A percentile compares a stretch with the other conserved stretches of the same genome.
Conservation (phyloP, 64 coral and sea anemone species). For the Pachyseris speciosa region DNA sequence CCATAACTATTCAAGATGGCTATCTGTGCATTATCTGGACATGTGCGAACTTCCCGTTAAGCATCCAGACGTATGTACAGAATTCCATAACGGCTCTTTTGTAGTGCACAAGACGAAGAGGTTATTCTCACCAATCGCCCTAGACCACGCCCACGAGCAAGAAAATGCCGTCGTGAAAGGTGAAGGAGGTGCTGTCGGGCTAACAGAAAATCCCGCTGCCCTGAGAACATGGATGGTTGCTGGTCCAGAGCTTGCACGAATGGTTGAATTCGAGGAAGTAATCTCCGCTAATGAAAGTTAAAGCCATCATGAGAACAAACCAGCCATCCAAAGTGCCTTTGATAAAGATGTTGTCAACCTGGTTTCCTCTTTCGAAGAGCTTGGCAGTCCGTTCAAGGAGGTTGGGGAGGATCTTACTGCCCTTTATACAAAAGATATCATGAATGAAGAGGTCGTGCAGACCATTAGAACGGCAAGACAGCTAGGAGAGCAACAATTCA, state of each 20-base stretch:
- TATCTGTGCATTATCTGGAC: slow-evolving; percentile 56
- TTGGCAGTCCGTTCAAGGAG: slow-evolving; percentile 43
- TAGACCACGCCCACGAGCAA: slow-evolving; percentile 53
- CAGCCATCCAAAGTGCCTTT: slow-evolving; percentile 39
- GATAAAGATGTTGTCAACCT: slow-evolving; percentile 28
- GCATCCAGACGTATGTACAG: slow-evolving; percentile 32
- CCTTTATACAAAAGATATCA: slow-evolving; percentile 27
- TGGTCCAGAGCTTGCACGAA: slow-evolving; percentile 36
- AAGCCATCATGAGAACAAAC: slow-evolving; percentile 38
- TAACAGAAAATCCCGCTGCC: slow-evolving; percentile 41
- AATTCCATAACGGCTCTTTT: slow-evolving; percentile 24
- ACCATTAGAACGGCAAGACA: slow-evolving; percentile 21
- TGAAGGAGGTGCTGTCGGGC: slow-evolving; percentile 48
- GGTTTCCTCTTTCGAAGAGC: slow-evolving; percentile 40
- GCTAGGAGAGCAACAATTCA: slow-evolving; percentile 27
- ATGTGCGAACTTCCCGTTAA: slow-evolving; percentile 44
- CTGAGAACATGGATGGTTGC: slow-evolving; percentile 55
- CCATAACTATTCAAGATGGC: slow-evolving; percentile 48
- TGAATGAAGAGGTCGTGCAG: slow-evolving; percentile 22
- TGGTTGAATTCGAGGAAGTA: slow-evolving; percentile 43
- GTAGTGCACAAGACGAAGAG: slow-evolving; percentile 26
- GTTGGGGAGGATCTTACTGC: slow-evolving; percentile 30
- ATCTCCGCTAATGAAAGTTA: background rate
- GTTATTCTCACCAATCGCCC: slow-evolving; percentile 35
- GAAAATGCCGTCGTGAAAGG: slow-evolving; percentile 47